These are phyloP conservation scores for Drosophila pruinosa DNA, from an alignment of 1,140 invertebrate species.

Conservation along the genomic window DNA sequence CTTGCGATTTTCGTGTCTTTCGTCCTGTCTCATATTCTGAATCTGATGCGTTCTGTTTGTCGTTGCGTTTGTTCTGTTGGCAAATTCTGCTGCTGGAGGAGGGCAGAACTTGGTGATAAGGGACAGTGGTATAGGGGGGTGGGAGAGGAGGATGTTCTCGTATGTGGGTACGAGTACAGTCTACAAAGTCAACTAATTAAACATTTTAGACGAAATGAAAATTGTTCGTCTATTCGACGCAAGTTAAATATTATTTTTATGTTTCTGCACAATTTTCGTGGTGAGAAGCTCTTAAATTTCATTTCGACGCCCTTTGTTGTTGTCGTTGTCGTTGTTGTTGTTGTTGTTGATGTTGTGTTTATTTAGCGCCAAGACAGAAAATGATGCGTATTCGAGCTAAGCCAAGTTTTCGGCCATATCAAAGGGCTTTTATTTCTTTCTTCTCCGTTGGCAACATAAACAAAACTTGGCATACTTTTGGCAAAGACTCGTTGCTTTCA, in stretches of 20 bases:
- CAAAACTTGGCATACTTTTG: slow-evolving; percentile 27
- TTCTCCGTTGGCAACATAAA: slow-evolving; percentile 21
- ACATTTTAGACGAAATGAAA: slow-evolving; percentile 62
- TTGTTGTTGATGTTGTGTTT: slow-evolving; percentile 11
- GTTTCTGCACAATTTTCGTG: slow-evolving; percentile 5
- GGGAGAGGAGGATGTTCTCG: no score
- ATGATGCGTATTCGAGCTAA: slow-evolving; percentile 7
- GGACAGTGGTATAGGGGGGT: background rate
- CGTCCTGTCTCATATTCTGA: slow-evolving; percentile 46
- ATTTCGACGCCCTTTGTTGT: slow-evolving; percentile 3
- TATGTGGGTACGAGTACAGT: background rate
- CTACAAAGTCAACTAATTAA: slow-evolving; percentile 57
- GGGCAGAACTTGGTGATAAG: background rate
- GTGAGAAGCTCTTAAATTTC: slow-evolving; percentile 10
- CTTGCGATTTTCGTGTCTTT: slow-evolving; percentile 22
- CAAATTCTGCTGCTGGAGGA: slow-evolving; percentile 6
- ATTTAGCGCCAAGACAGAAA: slow-evolving; percentile 15
- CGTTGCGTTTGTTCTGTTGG: slow-evolving; percentile 44
- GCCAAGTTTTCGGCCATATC: slow-evolving; percentile 15
- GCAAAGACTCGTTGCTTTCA: background rate
- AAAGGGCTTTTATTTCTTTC: slow-evolving; percentile 33
- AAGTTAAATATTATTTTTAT: slow-evolving; percentile 56
- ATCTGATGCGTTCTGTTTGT: slow-evolving; percentile 53
- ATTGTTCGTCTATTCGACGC: slow-evolving; percentile 47
- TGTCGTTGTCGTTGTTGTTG: background rate